phyloP scores from a whole-genome alignment of 1,140 invertebrate genomes.

The Drosophila hydei region DNA sequence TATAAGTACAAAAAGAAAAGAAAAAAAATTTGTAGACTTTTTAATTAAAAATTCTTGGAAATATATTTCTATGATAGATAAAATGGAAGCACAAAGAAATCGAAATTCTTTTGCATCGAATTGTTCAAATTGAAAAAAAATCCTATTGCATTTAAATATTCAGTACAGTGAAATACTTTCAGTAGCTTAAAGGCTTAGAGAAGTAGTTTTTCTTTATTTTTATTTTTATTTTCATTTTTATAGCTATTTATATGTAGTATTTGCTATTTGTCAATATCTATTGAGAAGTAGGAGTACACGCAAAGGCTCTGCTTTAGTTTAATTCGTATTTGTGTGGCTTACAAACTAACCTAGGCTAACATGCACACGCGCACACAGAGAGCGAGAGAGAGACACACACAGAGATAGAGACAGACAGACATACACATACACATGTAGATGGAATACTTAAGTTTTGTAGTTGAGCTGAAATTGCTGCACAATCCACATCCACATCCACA shows the following conservation, averaged over 20 bases:
- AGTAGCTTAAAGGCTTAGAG: conserved; percentile 5
- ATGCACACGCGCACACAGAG: not conserved
- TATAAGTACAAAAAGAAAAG: too few relatives aligned
- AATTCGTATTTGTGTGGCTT: conserved; percentile 28
- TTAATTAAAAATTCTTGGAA: too few relatives aligned
- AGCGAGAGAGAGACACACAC: not conserved
- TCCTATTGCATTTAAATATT: not conserved
- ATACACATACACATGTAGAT: not conserved
- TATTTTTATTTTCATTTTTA: not conserved
- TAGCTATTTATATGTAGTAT: not conserved
- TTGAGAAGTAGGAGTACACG: conserved; percentile 29
- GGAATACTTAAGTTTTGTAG: conserved; percentile 36
- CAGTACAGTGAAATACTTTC: not conserved
- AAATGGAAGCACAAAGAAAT: not conserved
- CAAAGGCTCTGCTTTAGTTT: conserved; percentile 17
- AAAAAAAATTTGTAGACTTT: too few relatives aligned
- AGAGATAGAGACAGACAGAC: conserved; percentile 9
- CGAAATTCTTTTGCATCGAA: not conserved
- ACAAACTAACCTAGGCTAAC: conserved; percentile 14
- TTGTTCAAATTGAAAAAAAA: not conserved
- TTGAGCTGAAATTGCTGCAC: conserved; percentile 38
- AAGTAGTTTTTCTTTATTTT: conserved; percentile 3
- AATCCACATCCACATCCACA: conserved; percentile 32
- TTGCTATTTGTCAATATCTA: conserved; percentile 26
- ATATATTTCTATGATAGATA: too few relatives aligned